Evolutionary conservation across 1,140 invertebrate genomes (phyloP).

Genomic region (Scaptomyza montana): DNA sequence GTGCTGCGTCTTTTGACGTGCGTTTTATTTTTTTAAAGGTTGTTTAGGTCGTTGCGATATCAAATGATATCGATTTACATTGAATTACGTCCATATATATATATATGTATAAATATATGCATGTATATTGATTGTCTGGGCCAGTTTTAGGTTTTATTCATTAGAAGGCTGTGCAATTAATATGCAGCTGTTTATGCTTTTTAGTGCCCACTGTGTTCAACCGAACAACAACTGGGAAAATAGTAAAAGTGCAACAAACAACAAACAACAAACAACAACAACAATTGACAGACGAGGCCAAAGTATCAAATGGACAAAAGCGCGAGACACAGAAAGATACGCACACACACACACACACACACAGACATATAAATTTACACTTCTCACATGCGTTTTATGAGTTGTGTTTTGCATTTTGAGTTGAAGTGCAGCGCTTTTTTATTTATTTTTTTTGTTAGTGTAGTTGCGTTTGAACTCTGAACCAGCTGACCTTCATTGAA

Average conservation of each 20-base stretch:
- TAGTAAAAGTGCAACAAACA: slow-evolving; percentile 70
- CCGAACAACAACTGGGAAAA: slow-evolving; percentile 75
- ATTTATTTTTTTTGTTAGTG: slow-evolving; percentile 3
- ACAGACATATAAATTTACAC: slow-evolving; percentile 14
- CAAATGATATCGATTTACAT: slow-evolving; percentile 66
- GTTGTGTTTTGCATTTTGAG: slow-evolving; percentile 4
- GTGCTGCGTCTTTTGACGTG: slow-evolving; percentile 13
- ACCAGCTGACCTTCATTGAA: slow-evolving; percentile 82
- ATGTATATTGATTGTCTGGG: slow-evolving; percentile 1
- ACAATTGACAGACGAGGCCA: slow-evolving; percentile 64
- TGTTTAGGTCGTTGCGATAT: slow-evolving; percentile 65
- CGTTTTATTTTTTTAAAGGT: slow-evolving; percentile 45
- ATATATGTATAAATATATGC: slow-evolving; percentile 1
- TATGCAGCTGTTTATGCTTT: slow-evolving; percentile 71
- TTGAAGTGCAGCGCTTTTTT: slow-evolving; percentile 20
- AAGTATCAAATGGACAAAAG: slow-evolving; percentile 74
- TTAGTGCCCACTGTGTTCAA: slow-evolving; percentile 50
- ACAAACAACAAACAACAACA: slow-evolving; percentile 40
- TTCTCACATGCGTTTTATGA: background rate
- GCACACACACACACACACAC: too few species aligned
- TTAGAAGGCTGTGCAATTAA: slow-evolving; percentile 75
- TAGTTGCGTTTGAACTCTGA: slow-evolving; percentile 71
- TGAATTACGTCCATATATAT: slow-evolving; percentile 33
- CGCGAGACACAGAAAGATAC: slow-evolving; percentile 62
- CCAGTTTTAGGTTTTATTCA: slow-evolving; percentile 47